A percentile compares a stretch with the other conserved stretches of the same genome.
These are phyloP conservation scores for Pelobates cultripes DNA, from an alignment of 2,797 vertebrate species.

Conservation along the genomic window DNA sequence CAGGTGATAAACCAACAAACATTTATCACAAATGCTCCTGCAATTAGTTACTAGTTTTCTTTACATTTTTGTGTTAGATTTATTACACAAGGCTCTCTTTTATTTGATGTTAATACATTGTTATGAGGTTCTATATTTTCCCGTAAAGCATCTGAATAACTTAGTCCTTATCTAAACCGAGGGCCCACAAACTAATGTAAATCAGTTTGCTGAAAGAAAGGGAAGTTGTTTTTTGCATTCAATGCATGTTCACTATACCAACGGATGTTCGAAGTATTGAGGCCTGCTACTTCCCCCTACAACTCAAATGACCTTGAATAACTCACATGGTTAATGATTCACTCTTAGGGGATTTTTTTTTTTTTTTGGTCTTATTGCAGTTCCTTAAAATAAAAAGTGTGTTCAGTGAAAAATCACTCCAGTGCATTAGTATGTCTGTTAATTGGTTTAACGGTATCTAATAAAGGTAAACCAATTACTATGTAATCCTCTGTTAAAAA, in stretches of 20 bases:
- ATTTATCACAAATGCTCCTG: too few species aligned
- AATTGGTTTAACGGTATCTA: slow-evolving; percentile 4
- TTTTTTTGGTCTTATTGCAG: slow-evolving; percentile 13
- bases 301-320: slow-evolving; percentile 60
- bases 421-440: neutral
- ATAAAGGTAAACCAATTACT: slow-evolving; percentile 12
- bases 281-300: slow-evolving; percentile 46
- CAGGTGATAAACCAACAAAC: too few species aligned
- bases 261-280: slow-evolving; percentile 29
- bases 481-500: slow-evolving; percentile 14
- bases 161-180: too few species aligned
- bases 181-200: too few species aligned
- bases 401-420: neutral
- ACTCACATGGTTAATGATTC: slow-evolving; percentile 40
- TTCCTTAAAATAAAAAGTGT: too few species aligned
- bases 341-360: slow-evolving; percentile 6
- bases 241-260: slow-evolving; percentile 16
- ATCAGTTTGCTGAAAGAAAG: slow-evolving; percentile 13
- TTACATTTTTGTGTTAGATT: too few species aligned
- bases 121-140: too few species aligned
- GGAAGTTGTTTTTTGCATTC: slow-evolving; percentile 32
- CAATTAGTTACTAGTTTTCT: too few species aligned
- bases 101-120: too few species aligned
- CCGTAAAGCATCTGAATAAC: too few species aligned
- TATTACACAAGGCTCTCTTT: too few species aligned